phyloP scores from a whole-genome alignment of 2,113 vertebrate species.

The Cettia cetti region DNA sequence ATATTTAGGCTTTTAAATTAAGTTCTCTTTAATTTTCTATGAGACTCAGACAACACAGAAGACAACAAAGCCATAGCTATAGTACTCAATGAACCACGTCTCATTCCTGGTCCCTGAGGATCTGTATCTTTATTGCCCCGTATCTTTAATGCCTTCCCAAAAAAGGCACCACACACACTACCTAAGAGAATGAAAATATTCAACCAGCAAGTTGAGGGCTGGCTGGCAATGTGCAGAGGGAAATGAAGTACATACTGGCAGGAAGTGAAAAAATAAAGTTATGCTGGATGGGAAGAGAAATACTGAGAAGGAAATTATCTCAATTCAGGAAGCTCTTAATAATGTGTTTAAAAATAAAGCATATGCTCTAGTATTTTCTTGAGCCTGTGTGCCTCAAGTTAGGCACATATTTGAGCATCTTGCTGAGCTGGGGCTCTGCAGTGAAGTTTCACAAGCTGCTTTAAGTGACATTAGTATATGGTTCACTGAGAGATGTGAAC shows the following conservation, averaged over 20 bases:
- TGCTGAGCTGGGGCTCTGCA: background rate
- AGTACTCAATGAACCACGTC: background rate
- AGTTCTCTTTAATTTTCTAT: background rate
- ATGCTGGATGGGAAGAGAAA: background rate
- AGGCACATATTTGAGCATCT: background rate
- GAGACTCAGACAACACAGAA: background rate
- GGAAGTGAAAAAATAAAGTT: constrained; percentile 31
- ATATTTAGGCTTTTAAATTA: background rate
- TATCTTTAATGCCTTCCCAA: background rate
- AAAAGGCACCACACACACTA: background rate
- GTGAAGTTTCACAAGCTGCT: background rate
- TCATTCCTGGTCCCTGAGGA: background rate
- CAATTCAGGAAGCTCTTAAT: constrained; percentile 31
- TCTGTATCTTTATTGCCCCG: background rate
- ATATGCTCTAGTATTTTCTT: constrained; percentile 12
- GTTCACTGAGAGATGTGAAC: background rate
- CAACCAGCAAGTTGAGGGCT: background rate
- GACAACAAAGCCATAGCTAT: background rate
- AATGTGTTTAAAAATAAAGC: constrained; percentile 32
- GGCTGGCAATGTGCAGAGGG: background rate
- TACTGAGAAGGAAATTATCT: constrained; percentile 5
- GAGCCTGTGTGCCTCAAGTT: background rate
- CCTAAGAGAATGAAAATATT: background rate
- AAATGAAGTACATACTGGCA: background rate
- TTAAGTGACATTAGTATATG: background rate